Conservation (phyloP, 1,140 invertebrate genomes). For the Drosophila asahinai region DNA sequence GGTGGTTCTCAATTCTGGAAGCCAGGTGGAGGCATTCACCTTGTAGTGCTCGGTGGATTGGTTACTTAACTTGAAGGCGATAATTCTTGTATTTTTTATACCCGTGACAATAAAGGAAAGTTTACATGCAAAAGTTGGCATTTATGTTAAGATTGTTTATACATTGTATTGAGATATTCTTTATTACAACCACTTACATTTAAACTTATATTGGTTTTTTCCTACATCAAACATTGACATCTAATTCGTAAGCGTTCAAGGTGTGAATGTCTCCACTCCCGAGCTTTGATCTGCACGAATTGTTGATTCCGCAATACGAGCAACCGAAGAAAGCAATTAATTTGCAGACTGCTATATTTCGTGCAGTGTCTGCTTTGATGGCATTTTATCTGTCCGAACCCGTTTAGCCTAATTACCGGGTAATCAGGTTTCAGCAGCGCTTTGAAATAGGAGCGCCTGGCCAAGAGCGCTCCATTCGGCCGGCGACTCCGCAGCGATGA, state of each 20-base stretch:
- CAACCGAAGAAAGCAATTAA: not conserved
- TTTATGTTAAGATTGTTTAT: not conserved
- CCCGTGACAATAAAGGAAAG: not conserved
- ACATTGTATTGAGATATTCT: too few species aligned
- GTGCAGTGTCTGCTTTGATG: conserved; percentile 19
- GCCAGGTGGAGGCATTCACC: conserved; percentile 36
- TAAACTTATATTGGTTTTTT: too few species aligned
- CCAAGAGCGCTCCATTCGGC: conserved; percentile 24
- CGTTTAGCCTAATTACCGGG: conserved; percentile 55
- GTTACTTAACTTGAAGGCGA: too few species aligned
- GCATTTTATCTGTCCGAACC: conserved; percentile 23
- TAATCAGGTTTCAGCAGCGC: conserved; percentile 49
- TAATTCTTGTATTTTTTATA: not conserved
- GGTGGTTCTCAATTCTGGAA: conserved; percentile 73
- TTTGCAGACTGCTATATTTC: conserved; percentile 13
- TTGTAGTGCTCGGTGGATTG: not conserved
- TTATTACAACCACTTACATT: too few species aligned
- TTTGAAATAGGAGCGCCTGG: conserved; percentile 53
- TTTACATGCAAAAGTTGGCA: not conserved
- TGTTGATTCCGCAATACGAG: conserved; percentile 8
- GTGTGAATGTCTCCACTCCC: not conserved
- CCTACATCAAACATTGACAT: not conserved
- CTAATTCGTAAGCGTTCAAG: not conserved
- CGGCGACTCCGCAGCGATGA: conserved; percentile 46
- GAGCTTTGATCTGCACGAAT: not conserved